Conservation (phyloP, 1,140 invertebrate genomes). For the Mactra quadrangularis region DNA sequence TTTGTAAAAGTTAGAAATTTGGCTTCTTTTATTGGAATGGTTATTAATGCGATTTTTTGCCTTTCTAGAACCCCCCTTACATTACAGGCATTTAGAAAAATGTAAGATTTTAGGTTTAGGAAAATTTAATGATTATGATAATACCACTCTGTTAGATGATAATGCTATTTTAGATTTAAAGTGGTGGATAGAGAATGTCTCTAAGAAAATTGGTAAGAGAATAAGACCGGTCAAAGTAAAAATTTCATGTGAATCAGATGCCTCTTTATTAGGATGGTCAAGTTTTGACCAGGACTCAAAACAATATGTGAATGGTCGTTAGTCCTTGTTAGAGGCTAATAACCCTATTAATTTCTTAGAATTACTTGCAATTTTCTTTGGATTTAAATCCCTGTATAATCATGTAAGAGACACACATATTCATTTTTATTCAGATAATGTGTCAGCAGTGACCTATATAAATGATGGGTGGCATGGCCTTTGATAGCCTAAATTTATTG, state of each 20-base stretch:
- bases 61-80: not conserved
- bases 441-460: slow-evolving; percentile 25
- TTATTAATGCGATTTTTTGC: slow-evolving; percentile 6
- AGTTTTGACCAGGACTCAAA: too few species aligned
- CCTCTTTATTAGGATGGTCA: not conserved
- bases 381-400: not conserved
- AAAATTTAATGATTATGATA: not conserved
- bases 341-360: slow-evolving; percentile 4
- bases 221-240: not conserved
- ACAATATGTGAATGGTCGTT: too few species aligned
- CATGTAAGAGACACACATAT: slow-evolving; percentile 5
- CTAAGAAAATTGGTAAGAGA: slow-evolving; percentile 19
- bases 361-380: not conserved
- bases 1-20: not conserved
- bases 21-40: slow-evolving; percentile 14
- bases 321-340: not conserved
- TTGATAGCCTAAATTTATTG: slow-evolving; percentile 11
- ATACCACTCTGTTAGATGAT: not conserved
- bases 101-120: not conserved
- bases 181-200: slow-evolving; percentile 3
- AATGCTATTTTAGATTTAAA: not conserved
- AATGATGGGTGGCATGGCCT: slow-evolving; percentile 51
- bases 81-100: not conserved
- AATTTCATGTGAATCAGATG: not conserved
- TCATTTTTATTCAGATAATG: slow-evolving; percentile 42